phyloP scores from a whole-genome alignment of 2,797 vertebrate genomes.

The Furcifer pardalis region DNA sequence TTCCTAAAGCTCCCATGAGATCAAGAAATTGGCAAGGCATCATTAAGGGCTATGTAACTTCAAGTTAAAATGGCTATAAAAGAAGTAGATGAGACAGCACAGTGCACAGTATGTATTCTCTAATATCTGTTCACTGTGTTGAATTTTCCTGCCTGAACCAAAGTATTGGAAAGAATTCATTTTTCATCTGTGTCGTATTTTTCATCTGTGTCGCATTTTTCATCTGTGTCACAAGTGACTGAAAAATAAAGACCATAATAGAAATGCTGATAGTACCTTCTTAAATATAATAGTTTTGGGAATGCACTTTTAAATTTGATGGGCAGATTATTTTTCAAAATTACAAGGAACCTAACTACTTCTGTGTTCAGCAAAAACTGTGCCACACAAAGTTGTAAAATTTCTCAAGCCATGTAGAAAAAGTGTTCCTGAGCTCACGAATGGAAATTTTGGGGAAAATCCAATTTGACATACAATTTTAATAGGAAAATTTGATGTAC shows the following conservation, averaged over 20 bases:
- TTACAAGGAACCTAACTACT: not conserved
- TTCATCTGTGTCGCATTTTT: conserved; percentile 11
- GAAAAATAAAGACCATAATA: conserved; percentile 25
- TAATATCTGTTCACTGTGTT: not conserved
- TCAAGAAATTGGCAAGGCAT: not conserved
- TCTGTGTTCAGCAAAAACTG: not conserved
- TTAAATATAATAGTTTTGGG: conserved; percentile 9
- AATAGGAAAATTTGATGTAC: too few species aligned
- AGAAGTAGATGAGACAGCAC: not conserved
- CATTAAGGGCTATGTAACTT: not conserved
- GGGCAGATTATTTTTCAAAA: not conserved
- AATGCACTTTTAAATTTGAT: conserved; percentile 31
- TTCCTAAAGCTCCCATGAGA: not conserved
- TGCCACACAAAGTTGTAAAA: not conserved
- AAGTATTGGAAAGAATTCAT: conserved; percentile 15
- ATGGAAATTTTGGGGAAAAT: too few species aligned
- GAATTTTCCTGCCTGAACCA: not conserved
- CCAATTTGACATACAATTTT: too few species aligned
- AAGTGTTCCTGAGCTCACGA: too few species aligned
- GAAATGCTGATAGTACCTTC: conserved; percentile 23
- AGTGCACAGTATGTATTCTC: conserved; percentile 4
- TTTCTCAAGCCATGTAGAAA: not conserved
- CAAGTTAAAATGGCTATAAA: not conserved
- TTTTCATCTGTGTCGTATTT: conserved; percentile 24
- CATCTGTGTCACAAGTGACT: conserved; percentile 23